Evolutionary conservation across 1,140 invertebrate species (phyloP).

Genomic region (Bombus sylvicola): DNA sequence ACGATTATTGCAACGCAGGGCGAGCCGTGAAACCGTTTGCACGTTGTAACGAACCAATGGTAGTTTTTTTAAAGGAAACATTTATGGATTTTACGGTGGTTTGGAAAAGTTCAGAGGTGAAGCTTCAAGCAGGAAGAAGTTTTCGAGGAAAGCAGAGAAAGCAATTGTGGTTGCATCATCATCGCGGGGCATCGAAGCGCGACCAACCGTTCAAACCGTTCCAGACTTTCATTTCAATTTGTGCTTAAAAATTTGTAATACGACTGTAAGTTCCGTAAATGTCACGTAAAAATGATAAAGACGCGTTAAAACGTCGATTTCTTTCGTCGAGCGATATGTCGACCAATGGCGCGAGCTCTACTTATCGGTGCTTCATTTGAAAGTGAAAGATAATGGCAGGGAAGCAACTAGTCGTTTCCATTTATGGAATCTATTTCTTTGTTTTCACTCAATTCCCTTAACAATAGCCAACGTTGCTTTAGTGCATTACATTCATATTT

Average conservation of each 20-base stretch:
- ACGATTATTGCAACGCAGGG: not conserved
- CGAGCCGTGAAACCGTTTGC: not conserved
- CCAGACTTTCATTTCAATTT: conserved; percentile 5
- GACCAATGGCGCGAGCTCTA: conserved; percentile 24
- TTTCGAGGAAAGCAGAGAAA: not conserved
- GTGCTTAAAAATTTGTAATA: conserved; percentile 32
- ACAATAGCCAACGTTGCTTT: not conserved
- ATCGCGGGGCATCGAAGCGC: not conserved
- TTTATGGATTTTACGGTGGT: not conserved
- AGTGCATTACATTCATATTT: not conserved
- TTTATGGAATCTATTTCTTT: conserved; percentile 2
- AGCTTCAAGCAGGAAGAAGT: not conserved
- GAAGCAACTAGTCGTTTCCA: conserved; percentile 57
- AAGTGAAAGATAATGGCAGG: conserved; percentile 36
- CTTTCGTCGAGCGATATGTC: conserved; percentile 4
- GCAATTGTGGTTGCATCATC: not conserved
- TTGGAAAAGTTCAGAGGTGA: not conserved
- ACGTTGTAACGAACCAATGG: not conserved
- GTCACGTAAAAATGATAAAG: not conserved
- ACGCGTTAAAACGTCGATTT: conserved; percentile 50
- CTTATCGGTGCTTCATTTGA: conserved; percentile 39
- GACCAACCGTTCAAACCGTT: not conserved
- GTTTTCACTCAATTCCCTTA: conserved; percentile 25
- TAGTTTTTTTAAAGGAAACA: not conserved
- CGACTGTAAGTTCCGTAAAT: not conserved